A percentile compares a stretch with the other conserved stretches of the same genome.
These are phyloP conservation scores for Heliconius melpomene DNA, from an alignment of 1,140 invertebrate genomes.

Conservation along the genomic window DNA sequence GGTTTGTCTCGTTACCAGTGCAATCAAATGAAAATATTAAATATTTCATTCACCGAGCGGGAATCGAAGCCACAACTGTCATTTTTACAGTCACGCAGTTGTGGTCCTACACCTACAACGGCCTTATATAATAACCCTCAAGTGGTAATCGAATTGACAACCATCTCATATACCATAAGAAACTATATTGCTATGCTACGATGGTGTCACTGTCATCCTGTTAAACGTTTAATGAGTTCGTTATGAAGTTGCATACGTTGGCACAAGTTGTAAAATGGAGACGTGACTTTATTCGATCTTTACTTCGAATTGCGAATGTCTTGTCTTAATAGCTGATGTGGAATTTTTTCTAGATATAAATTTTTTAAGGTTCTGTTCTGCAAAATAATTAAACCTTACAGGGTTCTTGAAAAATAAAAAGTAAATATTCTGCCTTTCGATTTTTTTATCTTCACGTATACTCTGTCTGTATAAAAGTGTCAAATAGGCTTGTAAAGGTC, in stretches of 20 bases:
- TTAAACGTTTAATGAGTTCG: slow-evolving; percentile 61
- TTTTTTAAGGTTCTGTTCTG: not conserved
- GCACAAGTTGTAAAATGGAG: slow-evolving; percentile 22
- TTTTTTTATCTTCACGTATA: too few relatives aligned
- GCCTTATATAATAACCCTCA: too few relatives aligned
- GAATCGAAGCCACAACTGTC: too few relatives aligned
- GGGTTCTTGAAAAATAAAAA: not conserved
- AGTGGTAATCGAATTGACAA: slow-evolving; percentile 35
- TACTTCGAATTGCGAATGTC: not conserved
- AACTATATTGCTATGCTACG: slow-evolving; percentile 32
- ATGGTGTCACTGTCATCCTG: not conserved
- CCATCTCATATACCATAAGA: slow-evolving; percentile 43
- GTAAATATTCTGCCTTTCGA: too few relatives aligned
- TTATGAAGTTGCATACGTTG: slow-evolving; percentile 65
- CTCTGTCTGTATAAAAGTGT: too few relatives aligned
- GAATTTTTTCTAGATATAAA: not conserved
- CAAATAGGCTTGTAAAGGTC: too few relatives aligned
- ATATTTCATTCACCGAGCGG: too few relatives aligned
- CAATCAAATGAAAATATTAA: too few relatives aligned
- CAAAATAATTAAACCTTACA: not conserved
- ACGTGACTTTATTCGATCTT: slow-evolving; percentile 19
- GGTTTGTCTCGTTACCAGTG: too few relatives aligned
- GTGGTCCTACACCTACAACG: too few relatives aligned
- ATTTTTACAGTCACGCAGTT: too few relatives aligned
- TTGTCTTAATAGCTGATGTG: not conserved